These are phyloP conservation scores for Acipenser transmontanus DNA, from an alignment of 2,797 vertebrate species.

Conservation along the genomic window DNA sequence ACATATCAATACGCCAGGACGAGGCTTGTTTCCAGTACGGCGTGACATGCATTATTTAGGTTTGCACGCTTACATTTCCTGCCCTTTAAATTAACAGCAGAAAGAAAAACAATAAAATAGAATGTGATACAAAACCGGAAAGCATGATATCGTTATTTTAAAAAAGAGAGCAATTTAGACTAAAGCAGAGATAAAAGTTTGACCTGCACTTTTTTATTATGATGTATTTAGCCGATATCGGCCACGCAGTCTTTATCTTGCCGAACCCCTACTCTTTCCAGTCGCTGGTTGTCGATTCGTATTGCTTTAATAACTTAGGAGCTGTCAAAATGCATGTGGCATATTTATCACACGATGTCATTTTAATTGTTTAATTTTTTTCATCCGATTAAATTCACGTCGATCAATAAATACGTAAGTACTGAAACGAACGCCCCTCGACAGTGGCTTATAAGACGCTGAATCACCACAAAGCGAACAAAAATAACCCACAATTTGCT, in stretches of 20 bases:
- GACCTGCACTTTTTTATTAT: not conserved
- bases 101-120: too few species aligned
- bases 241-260: not conserved
- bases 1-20: too few species aligned
- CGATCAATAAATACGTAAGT: not conserved
- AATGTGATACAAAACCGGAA: too few species aligned
- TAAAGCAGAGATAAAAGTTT: not conserved
- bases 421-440: too few species aligned
- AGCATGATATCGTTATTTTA: not conserved
- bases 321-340: not conserved
- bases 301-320: conserved; percentile 2
- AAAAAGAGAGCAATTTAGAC: not conserved
- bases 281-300: too few species aligned
- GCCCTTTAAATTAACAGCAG: too few species aligned
- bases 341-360: conserved; percentile 20
- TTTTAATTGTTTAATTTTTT: conserved; percentile 26
- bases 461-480: too few species aligned
- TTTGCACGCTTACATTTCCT: too few species aligned
- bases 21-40: too few species aligned
- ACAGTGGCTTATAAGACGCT: too few species aligned
- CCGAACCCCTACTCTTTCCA: not conserved
- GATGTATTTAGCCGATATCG: not conserved
- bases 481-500: too few species aligned
- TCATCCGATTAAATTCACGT: not conserved
- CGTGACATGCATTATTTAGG: too few species aligned